Percentiles rank a stretch among this genome's conserved stretches.
Evolutionary conservation across 2,113 vertebrate species (phyloP).

Genomic region (Heterochromis multidens): DNA sequence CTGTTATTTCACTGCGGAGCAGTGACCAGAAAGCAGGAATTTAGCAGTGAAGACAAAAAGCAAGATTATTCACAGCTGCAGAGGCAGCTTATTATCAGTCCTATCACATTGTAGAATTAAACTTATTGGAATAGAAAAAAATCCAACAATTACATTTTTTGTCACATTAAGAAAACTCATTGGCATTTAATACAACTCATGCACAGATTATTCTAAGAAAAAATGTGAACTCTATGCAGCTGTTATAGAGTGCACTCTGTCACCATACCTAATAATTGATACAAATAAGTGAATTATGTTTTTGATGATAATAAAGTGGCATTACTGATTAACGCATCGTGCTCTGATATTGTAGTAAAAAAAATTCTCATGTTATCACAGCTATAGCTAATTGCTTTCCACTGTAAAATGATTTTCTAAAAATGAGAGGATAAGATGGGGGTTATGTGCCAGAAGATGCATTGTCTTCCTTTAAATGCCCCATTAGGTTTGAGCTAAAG

Average conservation of each 20-base stretch:
- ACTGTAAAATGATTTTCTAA: conserved; percentile 72
- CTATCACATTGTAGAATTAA: not conserved
- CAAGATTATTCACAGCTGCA: conserved; percentile 3
- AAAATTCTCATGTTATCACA: conserved; percentile 54
- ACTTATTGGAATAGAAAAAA: too few species aligned
- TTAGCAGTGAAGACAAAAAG: not conserved
- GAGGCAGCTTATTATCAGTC: not conserved
- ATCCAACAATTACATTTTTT: too few species aligned
- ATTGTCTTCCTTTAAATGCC: conserved; percentile 79
- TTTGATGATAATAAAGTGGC: not conserved
- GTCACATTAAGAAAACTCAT: not conserved
- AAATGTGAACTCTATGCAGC: not conserved
- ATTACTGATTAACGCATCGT: conserved; percentile 36
- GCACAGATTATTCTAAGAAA: not conserved
- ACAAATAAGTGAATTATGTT: conserved; percentile 9
- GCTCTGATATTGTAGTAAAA: conserved; percentile 42
- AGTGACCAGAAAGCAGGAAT: conserved; percentile 7
- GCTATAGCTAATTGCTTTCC: conserved; percentile 70
- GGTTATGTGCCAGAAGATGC: conserved; percentile 73
- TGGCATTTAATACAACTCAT: not conserved
- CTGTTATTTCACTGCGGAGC: conserved; percentile 26
- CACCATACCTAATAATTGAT: not conserved
- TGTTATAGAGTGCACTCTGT: not conserved
- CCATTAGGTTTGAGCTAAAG: conserved; percentile 77
- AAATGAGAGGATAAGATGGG: conserved; percentile 71